Evolutionary conservation across 2,888 invertebrate species (phyloP), one percentile per base, ranked within the genome.

Genomic region (Pseudococcus viburni): DNA sequence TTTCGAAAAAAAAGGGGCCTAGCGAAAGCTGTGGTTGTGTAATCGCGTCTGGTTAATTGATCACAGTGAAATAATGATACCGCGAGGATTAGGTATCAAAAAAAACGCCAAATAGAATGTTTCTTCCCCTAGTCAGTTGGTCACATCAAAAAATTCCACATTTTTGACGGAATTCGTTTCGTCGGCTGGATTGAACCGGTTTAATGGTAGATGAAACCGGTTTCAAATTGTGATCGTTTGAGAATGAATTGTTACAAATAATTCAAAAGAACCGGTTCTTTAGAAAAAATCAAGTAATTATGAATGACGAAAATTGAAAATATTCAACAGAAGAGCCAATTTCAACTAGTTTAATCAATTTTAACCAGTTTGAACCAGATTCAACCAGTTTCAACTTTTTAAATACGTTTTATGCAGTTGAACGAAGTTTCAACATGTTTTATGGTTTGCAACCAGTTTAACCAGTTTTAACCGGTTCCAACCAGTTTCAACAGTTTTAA

Each of bases 31-130:
- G 64, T 64, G 64, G 8, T 19, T 64, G 26, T 17, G 15, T 26
- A 26, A 33, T 73, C 26, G 73, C 3, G 26, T 33, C 15, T 9
- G 7, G 33, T 73, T 73, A 26, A 73, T 73, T 33, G 73, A 73
- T 73, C 73, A 73, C 73, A 73, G 73, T 39, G 73, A 73, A 73
- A 73, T 73, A 33, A n/a, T 17, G 15, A 33, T 33, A 73, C 73
- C 15, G 2, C 8, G 15, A 73, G 17, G 3, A 33, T 17, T 33
- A 1, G 11, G 73, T 73, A 73, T 12, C 73, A 7, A 6, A 19
- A 73, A 59, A 64, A 68, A 73, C 39, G 33, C 73, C 17, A 6
- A 33, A 8, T 17, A 17, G 12, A 73, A 33, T 33, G 5, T 73
- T 73, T 8, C 33, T 39, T 59, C 7, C 22, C 11, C 22, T 22